Conservation (phyloP, 1,140 invertebrate species). For the Aphelenchoides avenae region DNA sequence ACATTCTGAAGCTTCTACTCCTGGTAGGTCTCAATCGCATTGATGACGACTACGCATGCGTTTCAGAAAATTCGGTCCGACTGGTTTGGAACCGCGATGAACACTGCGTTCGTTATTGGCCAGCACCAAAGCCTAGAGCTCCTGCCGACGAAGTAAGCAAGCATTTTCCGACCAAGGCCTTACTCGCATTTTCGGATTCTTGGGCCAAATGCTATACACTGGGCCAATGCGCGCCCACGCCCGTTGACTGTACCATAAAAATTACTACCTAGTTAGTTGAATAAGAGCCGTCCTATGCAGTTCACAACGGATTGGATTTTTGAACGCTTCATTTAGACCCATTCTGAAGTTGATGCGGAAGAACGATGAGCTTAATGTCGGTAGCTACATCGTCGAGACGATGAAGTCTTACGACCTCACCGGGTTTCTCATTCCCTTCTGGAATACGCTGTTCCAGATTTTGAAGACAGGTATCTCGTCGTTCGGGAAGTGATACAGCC, state of each 20-base stretch:
- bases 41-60: background rate
- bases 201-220: background rate
- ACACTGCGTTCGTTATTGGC: conserved; percentile 23
- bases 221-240: background rate
- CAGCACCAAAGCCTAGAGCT: conserved; percentile 17
- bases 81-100: conserved; percentile 14
- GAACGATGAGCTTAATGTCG: conserved; percentile 16
- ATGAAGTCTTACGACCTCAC: conserved; percentile 7
- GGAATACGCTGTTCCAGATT: conserved; percentile 11
- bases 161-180: background rate
- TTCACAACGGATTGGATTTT: background rate
- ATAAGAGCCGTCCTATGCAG: background rate
- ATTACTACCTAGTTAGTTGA: conserved; percentile 3
- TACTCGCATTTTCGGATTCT: conserved; percentile 7
- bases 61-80: conserved; percentile 19
- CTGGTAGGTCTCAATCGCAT: conserved; percentile 1
- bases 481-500: conserved; percentile 1
- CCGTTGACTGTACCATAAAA: background rate
- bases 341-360: conserved; percentile 25
- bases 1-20: conserved; percentile 29
- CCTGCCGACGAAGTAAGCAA: too few species aligned
- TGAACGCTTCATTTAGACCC: conserved; percentile 5
- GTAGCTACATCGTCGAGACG: conserved; percentile 3
- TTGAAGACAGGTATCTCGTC: conserved; percentile 8
- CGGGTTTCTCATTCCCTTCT: conserved; percentile 24